Evolutionary conservation across 2,888 invertebrate genomes (phyloP).

Genomic region (Dione vanillae): DNA sequence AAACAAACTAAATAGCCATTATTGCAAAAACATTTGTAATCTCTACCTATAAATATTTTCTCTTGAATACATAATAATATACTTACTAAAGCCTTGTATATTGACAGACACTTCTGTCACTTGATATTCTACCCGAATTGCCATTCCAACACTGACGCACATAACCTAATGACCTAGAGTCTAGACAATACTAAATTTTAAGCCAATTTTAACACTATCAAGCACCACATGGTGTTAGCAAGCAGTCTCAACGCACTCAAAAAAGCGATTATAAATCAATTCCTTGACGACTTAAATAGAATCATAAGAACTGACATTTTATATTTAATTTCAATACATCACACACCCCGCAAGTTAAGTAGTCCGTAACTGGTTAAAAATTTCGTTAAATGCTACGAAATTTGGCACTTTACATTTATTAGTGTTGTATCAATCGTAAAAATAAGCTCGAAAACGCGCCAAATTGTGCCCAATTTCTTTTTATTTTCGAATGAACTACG

Average conservation of each 20-base stretch:
- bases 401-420: constrained; percentile 40
- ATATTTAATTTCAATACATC: constrained; percentile 12
- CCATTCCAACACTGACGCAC: constrained; percentile 23
- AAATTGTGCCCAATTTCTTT: neutral
- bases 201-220: constrained; percentile 25
- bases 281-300: constrained; percentile 40
- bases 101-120: neutral
- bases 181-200: constrained; percentile 7
- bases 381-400: constrained; percentile 33
- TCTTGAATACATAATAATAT: neutral
- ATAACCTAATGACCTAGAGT: constrained; percentile 19
- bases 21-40: neutral
- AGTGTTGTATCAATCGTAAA: constrained; percentile 25
- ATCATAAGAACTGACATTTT: constrained; percentile 25
- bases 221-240: constrained; percentile 46
- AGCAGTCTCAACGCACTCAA: constrained; percentile 47
- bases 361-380: constrained; percentile 29
- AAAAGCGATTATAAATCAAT: constrained; percentile 43
- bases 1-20: neutral
- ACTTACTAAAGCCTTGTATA: neutral
- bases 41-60: neutral
- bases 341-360: constrained; percentile 28
- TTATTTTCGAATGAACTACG: constrained; percentile 24
- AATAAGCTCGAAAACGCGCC: constrained; percentile 40
- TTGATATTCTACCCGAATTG: neutral